Evolutionary conservation across 2,888 invertebrate species (phyloP), one percentile per base, ranked within the genome.

Genomic region (Troglohyphantes excavatus): DNA sequence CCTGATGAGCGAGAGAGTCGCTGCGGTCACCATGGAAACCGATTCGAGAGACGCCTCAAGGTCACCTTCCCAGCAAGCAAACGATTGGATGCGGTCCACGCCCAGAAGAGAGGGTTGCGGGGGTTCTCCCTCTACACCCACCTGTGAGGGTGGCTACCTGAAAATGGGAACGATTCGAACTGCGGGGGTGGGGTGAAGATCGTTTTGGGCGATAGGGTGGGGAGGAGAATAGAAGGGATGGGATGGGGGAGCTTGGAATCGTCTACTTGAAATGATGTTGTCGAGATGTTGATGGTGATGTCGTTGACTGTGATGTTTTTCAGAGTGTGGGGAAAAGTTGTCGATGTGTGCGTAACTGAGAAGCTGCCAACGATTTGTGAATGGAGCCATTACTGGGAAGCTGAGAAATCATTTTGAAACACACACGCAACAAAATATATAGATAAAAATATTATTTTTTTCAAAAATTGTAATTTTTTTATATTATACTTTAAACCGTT

Each of bases 71-170:
- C 78, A 61, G 70, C 23, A 29, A 19, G 19, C 39, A 68, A 84
- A 86, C 85, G 85, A 86, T 78, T 70, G 85, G 85, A 78, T 78
- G 70, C 39, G 78, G 78, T 78, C 85, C 85, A 86, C 85, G 68
- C 76, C 76, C 78, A 59, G 59, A 33, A 61, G 67, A 13, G 70
- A 70, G 78, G 68, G 85, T 33, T 53, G 75, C 72, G 6, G 27
- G 84, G 73, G 72, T n/a, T n/a, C n/a, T n/a, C 65, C 65, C 26
- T 33, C 27, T 23, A 5, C 46, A 13, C 43, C 63, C 79, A 79
- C 79, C 79, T 79, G 67, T 27, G 68, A 53, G 43, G 43, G 46
- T 79, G 43, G 61, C 82, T 82, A 82, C 82, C 82, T 82, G 70
- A 59, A 67, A 79, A 78, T 78, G 63, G 63, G 65, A 68, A 46